Evolutionary conservation across 1,140 invertebrate genomes (phyloP), one percentile per base, ranked within the genome.

Genomic region (Meloidogyne exigua): DNA sequence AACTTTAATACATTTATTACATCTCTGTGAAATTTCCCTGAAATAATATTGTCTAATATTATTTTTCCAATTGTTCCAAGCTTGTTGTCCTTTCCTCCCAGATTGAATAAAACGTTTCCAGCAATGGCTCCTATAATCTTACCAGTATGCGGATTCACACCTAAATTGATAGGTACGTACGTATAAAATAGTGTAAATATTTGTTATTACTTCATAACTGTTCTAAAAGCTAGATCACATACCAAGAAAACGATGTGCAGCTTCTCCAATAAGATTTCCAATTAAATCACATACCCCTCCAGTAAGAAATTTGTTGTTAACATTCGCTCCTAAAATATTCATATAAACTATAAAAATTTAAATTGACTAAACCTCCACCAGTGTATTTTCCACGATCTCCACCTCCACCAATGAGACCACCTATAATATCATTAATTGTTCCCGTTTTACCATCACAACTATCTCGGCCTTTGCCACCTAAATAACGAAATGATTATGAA

Each of bases 11-110:
- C 1, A 42, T 15, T 18, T 73, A 82, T 76, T 49, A 86, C 85
- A 72, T 87, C 81, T 68, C 84, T 65, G 9, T 80, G 70, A 77
- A 85, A 87, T 75, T 87, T 87, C 36, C 85, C 85, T 44, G 71
- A 76, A 67, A 87, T 87, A 15, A 87, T 87, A 36, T 87, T 87
- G 68, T 87, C 85, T 42, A 87, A 73, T 39, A 87, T 85, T 49
- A 88, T 79, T 76, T 87, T 87, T 71, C 85, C 85, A 49, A 87
- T 85, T 26, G 79, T 81, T 39, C 83, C 78, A 5, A 87, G 76
- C n/a, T 79, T 82, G 76, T 87, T 87, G 77, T 87, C 85, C 65
- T 87, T 87, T 62, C 85, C 85, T 25, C 85, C 71, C 36, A 82
- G 23, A 18, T 82, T 63, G 67, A 81, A 83, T 15, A 82, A 12